Conservation (phyloP, 2,888 invertebrate species). For the Athalia rosae region DNA sequence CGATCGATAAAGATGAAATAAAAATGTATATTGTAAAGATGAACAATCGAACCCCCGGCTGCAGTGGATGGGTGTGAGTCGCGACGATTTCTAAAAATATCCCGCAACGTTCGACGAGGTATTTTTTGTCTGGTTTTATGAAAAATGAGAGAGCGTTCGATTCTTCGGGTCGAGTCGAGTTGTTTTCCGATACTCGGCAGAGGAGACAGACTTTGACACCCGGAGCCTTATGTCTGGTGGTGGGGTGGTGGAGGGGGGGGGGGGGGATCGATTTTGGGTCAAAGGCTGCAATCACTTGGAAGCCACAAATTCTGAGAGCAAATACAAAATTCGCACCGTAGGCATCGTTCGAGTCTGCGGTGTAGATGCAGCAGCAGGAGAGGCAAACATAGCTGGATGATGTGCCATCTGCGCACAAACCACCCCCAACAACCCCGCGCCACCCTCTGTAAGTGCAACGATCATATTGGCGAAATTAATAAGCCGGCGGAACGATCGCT, state of each 20-base stretch:
- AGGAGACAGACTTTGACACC: background rate
- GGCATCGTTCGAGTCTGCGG: slow-evolving; percentile 11
- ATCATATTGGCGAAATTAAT: slow-evolving; percentile 70
- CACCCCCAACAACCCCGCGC: slow-evolving; percentile 46
- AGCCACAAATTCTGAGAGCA: slow-evolving; percentile 22
- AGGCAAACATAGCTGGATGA: slow-evolving; percentile 53
- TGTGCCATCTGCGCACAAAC: slow-evolving; percentile 67
- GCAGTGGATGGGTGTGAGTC: too few species aligned
- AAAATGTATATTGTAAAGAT: background rate
- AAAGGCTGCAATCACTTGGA: slow-evolving; percentile 35
- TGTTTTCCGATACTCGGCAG: background rate
- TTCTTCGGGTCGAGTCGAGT: too few species aligned
- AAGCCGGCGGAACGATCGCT: slow-evolving; percentile 62
- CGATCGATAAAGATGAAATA: background rate
- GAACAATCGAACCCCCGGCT: background rate
- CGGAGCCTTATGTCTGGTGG: background rate
- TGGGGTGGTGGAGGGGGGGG: too few species aligned
- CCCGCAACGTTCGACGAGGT: too few species aligned
- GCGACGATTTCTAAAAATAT: too few species aligned
- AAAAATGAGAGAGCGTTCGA: too few species aligned
- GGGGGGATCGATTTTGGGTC: slow-evolving; percentile 6
- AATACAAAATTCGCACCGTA: slow-evolving; percentile 40
- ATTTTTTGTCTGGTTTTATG: too few species aligned
- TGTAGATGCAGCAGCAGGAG: background rate
- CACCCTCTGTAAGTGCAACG: slow-evolving; percentile 43